Conservation (phyloP, 2,797 vertebrate species). For the Mus minutoides region DNA sequence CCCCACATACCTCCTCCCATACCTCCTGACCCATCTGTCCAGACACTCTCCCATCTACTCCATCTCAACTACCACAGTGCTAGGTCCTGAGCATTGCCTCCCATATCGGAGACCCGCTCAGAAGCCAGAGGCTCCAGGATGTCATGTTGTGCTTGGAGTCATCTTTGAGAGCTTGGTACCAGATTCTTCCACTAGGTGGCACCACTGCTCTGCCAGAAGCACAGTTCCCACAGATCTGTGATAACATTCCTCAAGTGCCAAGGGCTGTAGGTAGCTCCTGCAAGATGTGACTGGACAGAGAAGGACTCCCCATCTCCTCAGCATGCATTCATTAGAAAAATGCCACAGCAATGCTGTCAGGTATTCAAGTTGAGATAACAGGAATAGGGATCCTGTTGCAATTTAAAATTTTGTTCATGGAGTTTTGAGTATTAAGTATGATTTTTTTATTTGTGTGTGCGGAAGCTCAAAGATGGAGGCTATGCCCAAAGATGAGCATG, state of each 20-base stretch:
- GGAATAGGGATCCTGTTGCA: background rate
- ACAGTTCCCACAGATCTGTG: background rate
- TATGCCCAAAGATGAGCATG: background rate
- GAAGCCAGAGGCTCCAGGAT: background rate
- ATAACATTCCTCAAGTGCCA: background rate
- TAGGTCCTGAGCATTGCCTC: background rate
- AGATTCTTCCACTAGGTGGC: conserved; percentile 59
- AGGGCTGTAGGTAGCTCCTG: background rate
- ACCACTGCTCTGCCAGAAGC: background rate
- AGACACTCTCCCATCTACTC: background rate
- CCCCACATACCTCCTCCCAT: background rate
- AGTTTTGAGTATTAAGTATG: background rate
- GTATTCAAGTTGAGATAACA: background rate
- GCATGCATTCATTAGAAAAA: background rate
- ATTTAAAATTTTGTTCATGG: background rate
- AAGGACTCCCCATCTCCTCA: background rate
- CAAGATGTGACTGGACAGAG: rapidly evolving
- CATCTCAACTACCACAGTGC: background rate
- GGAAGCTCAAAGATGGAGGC: background rate
- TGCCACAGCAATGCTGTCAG: background rate
- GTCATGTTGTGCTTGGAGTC: rapidly evolving
- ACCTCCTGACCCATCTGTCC: background rate
- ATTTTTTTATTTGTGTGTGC: background rate
- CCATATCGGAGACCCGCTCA: rapidly evolving
- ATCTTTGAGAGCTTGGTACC: rapidly evolving